These are phyloP conservation scores for Picus viridis DNA, from an alignment of 2,797 vertebrate species.

Conservation along the genomic window DNA sequence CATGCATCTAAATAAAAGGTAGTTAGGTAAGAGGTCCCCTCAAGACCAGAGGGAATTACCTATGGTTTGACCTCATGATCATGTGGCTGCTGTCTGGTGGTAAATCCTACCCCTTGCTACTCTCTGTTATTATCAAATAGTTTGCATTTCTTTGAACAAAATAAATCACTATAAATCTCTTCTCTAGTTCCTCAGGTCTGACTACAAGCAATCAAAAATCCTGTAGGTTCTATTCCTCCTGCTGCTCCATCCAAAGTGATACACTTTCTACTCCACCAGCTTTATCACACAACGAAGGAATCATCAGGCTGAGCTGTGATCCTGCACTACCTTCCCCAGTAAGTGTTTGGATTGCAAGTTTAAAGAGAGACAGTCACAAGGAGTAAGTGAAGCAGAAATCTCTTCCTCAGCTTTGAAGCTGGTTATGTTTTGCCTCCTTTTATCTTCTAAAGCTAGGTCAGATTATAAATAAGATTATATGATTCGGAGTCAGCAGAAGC, in stretches of 20 bases:
- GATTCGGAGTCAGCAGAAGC: not conserved
- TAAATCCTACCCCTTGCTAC: not conserved
- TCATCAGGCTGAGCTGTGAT: conserved; percentile 76
- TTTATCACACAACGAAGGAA: conserved; percentile 55
- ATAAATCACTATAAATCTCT: not conserved
- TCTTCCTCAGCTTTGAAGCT: not conserved
- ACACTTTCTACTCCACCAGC: not conserved
- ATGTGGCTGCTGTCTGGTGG: not conserved
- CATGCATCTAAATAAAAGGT: fast-evolving
- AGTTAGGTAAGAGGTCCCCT: not conserved
- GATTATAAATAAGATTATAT: not conserved
- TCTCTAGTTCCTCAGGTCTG: conserved; percentile 87
- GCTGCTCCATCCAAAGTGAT: conserved; percentile 76
- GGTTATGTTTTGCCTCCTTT: not conserved
- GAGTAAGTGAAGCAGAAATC: not conserved
- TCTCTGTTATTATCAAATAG: not conserved
- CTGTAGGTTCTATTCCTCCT: conserved; percentile 78
- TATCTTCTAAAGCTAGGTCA: not conserved
- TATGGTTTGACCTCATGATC: not conserved
- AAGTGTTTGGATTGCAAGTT: conserved; percentile 62
- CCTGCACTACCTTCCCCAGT: conserved; percentile 86
- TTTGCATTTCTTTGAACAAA: not conserved
- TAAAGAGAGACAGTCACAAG: not conserved
- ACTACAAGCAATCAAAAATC: conserved; percentile 82
- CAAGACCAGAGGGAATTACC: not conserved